These are phyloP conservation scores for Isotomurus palustris DNA, from an alignment of 2,888 invertebrate species.

Conservation along the genomic window DNA sequence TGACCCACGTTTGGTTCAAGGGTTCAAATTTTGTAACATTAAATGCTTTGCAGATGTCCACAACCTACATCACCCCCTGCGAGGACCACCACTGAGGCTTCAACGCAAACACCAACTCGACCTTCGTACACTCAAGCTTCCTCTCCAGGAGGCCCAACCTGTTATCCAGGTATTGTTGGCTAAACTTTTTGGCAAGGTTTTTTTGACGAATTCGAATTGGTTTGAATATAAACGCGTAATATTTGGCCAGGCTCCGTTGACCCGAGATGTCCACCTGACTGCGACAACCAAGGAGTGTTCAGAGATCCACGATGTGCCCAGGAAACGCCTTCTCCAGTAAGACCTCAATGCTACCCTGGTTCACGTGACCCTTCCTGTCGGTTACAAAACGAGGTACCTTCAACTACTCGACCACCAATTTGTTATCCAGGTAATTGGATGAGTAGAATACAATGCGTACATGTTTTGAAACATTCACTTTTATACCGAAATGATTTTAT, in stretches of 20 bases:
- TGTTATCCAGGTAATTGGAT: neutral
- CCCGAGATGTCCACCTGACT: slow-evolving; percentile 22
- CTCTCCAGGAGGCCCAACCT: neutral
- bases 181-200: no score
- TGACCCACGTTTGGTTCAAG: neutral
- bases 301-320: slow-evolving; percentile 1
- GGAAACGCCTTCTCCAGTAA: slow-evolving; percentile 28
- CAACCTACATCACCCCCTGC: slow-evolving; percentile 3
- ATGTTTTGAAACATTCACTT: no score
- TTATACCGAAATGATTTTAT: no score
- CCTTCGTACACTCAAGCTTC: neutral
- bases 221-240: no score
- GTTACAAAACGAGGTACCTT: no score
- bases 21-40: slow-evolving; percentile 18
- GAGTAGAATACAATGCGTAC: no score
- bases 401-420: neutral
- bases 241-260: slow-evolving; percentile 5
- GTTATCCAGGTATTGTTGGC: neutral
- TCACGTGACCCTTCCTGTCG: no score
- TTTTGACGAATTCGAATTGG: no score
- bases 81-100: neutral
- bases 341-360: slow-evolving; percentile 20
- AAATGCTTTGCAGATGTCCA: slow-evolving; percentile 16
- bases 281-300: slow-evolving; percentile 14
- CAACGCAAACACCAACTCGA: slow-evolving; percentile 11